Evolutionary conservation across 2,113 vertebrate genomes (phyloP).

Genomic region (Phylloscopus whistleri): DNA sequence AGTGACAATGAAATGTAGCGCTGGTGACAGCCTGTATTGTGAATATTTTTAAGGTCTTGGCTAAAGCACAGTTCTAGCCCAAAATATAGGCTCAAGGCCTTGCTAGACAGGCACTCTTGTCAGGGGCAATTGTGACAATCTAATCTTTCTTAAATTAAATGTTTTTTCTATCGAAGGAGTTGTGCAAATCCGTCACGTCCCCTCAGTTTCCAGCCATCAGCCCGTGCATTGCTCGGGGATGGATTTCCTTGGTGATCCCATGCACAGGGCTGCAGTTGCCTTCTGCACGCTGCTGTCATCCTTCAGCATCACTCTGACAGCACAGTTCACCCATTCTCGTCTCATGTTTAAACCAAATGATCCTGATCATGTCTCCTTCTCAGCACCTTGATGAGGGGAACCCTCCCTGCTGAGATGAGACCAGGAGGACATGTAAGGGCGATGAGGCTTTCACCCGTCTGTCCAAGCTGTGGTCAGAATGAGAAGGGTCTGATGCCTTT

Average conservation of each 20-base stretch:
- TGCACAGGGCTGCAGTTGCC: neutral
- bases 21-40: neutral
- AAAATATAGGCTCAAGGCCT: neutral
- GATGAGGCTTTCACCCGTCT: neutral
- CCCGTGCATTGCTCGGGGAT: neutral
- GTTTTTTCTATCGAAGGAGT: neutral
- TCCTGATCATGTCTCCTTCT: neutral
- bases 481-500: neutral
- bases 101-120: neutral
- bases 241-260: neutral
- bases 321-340: neutral
- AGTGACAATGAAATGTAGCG: neutral
- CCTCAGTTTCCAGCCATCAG: neutral
- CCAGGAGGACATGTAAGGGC: neutral
- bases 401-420: neutral
- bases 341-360: neutral
- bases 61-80: neutral
- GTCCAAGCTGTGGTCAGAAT: neutral
- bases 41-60: neutral
- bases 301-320: neutral
- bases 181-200: neutral
- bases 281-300: neutral
- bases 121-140: neutral
- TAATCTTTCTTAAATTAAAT: slow-evolving; percentile 15
- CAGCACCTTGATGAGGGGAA: neutral